A percentile compares a stretch with the other conserved stretches of the same genome.
phyloP scores from a whole-genome alignment of 2,113 vertebrate genomes.

The Mirza zaza region DNA sequence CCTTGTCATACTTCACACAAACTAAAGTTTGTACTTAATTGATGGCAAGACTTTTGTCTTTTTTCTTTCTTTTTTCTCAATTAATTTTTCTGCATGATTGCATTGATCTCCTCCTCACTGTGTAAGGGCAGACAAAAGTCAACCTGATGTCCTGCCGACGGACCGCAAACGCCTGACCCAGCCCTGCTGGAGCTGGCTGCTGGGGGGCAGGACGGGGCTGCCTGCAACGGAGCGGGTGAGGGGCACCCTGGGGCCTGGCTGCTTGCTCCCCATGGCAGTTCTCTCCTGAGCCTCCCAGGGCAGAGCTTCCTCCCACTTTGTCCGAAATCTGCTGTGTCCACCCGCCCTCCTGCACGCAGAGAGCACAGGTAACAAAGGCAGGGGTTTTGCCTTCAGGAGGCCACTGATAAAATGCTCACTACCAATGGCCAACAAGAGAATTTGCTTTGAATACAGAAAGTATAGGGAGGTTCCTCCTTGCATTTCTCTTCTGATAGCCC shows the following conservation, averaged over 20 bases:
- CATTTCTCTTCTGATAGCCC: background rate
- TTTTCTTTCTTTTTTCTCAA: background rate
- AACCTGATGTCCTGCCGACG: slow-evolving; percentile 37
- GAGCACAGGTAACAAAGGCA: background rate
- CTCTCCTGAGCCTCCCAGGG: background rate
- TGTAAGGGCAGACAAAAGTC: background rate
- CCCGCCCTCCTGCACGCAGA: background rate
- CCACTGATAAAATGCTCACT: background rate
- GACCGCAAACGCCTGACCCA: background rate
- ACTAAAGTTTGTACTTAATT: slow-evolving; percentile 16
- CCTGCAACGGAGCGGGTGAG: background rate
- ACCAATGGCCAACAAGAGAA: background rate
- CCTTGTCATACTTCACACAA: background rate
- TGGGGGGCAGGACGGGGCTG: background rate
- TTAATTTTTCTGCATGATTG: background rate
- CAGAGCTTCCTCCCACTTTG: background rate
- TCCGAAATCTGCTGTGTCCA: background rate
- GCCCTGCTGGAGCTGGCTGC: background rate
- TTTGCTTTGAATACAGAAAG: background rate
- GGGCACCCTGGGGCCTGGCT: background rate
- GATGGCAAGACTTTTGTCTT: background rate
- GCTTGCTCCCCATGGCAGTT: background rate
- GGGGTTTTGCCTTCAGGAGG: background rate
- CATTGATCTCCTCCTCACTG: background rate
- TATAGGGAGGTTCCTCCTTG: background rate